Percentiles rank a stretch among this genome's conserved stretches.
Conservation (phyloP, 30 jellyfish, hydroid and myxozoan species). For the Catostylus mosaicus region DNA sequence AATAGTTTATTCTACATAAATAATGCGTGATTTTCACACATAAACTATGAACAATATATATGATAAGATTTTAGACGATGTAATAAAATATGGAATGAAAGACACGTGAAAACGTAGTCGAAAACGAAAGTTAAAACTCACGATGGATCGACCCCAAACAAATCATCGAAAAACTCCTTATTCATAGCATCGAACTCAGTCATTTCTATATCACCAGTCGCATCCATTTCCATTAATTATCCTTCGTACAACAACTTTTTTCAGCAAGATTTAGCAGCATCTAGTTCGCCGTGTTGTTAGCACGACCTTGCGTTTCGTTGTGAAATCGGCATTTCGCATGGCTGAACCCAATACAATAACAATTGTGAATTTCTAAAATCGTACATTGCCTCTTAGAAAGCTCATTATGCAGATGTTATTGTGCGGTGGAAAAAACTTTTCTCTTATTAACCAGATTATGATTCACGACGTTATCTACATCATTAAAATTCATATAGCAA, state of each 20-base stretch:
- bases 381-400: constrained; percentile 24
- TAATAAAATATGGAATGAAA: background rate
- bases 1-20: too few species aligned
- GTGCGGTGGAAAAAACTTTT: constrained; percentile 37
- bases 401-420: constrained; percentile 35
- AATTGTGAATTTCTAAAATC: background rate
- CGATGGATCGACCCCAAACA: constrained; percentile 33
- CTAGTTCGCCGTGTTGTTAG: too few species aligned
- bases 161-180: constrained; percentile 44
- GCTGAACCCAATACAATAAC: constrained; percentile 16
- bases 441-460: constrained; percentile 20
- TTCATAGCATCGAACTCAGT: constrained; percentile 35
- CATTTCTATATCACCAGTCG: constrained; percentile 40
- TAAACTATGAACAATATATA: too few species aligned
- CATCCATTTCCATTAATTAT: constrained; percentile 20
- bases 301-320: too few species aligned
- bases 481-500: background rate
- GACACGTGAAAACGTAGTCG: background rate
- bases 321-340: constrained; percentile 14
- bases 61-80: too few species aligned
- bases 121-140: constrained; percentile 8
- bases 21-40: too few species aligned
- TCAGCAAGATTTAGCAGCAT: too few species aligned
- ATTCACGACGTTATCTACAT: background rate
- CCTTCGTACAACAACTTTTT: too few species aligned